Evolutionary conservation across 2,888 invertebrate species (phyloP), one percentile per base, ranked within the genome.

Genomic region (Charanyca ferruginea): DNA sequence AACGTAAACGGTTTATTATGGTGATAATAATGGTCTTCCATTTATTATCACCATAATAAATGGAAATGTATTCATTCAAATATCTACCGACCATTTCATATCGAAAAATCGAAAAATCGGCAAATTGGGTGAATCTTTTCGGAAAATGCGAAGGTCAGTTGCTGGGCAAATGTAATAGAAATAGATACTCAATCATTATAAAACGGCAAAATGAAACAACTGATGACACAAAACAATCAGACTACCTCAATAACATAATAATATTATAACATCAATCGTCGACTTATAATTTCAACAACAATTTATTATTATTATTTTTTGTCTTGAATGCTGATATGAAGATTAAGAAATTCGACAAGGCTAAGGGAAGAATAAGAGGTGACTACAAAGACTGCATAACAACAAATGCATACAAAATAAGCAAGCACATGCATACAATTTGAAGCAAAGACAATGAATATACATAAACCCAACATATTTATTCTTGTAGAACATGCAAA

Each of bases 351-450:
- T 45, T 42, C 41, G 48, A 62, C 16, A 44, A 49, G 48, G 9
- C 11, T 45, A 16, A 11, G 38, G 23, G 16, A 60, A 44, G 23
- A 72, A 60, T 25, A 9, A 65, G 53, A 61, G 48, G 62, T 61
- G 57, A 70, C 61, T 80, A 80, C 53, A 63, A 51, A 49, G 35
- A 66, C 64, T 66, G 49, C 38, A 61, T 52, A 65, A 67, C 52
- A 60, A 70, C 57, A 73, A 70, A 75, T 72, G 51, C 62, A 53
- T 64, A 64, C 47, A 71, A 68, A 49, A 66, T 64, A 68, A 68
- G 54, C 55, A 75, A 72, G 73, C 66, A 70, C 79, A 79, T 76
- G 78, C 68, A 74, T 45, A 66, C 65, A 64, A 62, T 69, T 67
- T 55, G 54, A 81, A 77, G 69, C 72, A 60, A 55, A 66, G 66